Evolutionary conservation across 2,113 vertebrate genomes (phyloP).

Genomic region (Datnioides undecimradiatus): DNA sequence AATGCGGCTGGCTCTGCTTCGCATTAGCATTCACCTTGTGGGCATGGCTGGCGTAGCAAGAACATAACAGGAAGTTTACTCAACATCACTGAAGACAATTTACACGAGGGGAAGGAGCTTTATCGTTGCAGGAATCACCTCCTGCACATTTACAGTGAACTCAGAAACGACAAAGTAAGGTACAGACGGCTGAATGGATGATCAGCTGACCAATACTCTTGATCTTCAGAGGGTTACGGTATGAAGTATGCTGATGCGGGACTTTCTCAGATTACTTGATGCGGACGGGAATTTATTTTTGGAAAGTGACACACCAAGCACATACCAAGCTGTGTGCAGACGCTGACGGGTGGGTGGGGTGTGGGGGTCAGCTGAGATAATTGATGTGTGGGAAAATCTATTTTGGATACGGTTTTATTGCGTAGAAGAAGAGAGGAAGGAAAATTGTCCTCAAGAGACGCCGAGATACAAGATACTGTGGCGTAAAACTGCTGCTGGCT

Average conservation of each 20-base stretch:
- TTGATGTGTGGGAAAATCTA: constrained; percentile 10
- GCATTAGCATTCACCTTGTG: constrained; percentile 20
- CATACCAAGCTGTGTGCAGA: constrained; percentile 14
- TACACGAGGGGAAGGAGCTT: constrained; percentile 6
- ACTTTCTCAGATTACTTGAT: neutral
- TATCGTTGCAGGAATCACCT: neutral
- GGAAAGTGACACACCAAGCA: constrained; percentile 20
- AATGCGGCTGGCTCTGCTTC: neutral
- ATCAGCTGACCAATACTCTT: neutral
- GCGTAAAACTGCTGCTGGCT: neutral
- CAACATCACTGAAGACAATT: constrained; percentile 8
- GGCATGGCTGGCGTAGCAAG: neutral
- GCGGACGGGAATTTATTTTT: constrained; percentile 36
- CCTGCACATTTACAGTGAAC: neutral
- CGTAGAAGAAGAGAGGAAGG: neutral
- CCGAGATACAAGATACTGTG: neutral
- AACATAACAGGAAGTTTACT: constrained; percentile 40
- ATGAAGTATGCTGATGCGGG: neutral
- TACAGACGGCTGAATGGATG: neutral
- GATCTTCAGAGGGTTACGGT: neutral
- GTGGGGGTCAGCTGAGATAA: constrained; percentile 18
- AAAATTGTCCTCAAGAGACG: neutral
- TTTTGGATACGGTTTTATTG: neutral
- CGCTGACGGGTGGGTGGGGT: too few species aligned
- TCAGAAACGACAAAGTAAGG: neutral